phyloP scores from a whole-genome alignment of 2,888 invertebrate genomes.

The Drosophila differens region DNA sequence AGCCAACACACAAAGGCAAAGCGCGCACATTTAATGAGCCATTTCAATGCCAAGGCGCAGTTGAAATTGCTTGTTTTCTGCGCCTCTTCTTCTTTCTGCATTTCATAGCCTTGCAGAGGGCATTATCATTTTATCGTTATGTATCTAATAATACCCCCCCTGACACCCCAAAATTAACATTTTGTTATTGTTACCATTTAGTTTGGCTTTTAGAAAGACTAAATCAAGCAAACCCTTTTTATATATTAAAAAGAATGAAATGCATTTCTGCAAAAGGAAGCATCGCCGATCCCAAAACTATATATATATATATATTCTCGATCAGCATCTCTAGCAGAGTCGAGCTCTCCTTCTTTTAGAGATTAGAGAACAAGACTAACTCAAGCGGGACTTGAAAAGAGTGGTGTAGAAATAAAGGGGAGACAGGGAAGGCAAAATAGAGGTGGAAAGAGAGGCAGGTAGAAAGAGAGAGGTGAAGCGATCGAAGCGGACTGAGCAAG shows the following conservation, averaged over 20 bases:
- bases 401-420: not conserved
- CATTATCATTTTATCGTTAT: not conserved
- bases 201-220: not conserved
- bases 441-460: no score
- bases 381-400: not conserved
- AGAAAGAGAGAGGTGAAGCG: no score
- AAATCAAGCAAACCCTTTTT: not conserved
- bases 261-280: not conserved
- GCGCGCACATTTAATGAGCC: slow-evolving; percentile 52
- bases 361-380: not conserved
- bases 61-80: slow-evolving; percentile 16
- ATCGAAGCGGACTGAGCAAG: not conserved
- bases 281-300: not conserved
- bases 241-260: not conserved
- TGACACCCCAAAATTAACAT: not conserved
- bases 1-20: slow-evolving; percentile 48
- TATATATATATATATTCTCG: not conserved
- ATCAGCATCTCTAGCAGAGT: not conserved
- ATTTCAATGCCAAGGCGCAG: slow-evolving; percentile 60
- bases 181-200: not conserved
- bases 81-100: not conserved
- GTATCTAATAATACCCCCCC: not conserved
- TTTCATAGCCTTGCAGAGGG: not conserved
- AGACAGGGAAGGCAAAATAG: no score
- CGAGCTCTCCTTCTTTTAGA: not conserved